Evolutionary conservation across 1,140 invertebrate species (phyloP), one percentile per base, ranked within the genome.

Genomic region (Macrobrachium nipponense): DNA sequence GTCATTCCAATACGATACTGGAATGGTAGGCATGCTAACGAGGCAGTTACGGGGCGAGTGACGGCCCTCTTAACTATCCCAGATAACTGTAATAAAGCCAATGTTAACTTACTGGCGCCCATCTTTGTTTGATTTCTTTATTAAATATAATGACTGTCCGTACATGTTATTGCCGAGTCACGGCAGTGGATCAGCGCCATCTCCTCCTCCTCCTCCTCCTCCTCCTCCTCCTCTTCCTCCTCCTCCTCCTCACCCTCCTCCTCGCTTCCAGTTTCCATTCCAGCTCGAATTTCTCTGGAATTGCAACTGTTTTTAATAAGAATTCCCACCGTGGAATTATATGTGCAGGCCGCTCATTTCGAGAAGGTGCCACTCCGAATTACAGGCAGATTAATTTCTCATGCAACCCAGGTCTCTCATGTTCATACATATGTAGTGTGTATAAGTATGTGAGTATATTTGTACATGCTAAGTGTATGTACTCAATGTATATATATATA

Each of bases 81-180:
- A 73, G 84, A 86, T 86, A 86, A 86, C 84, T 86, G 78, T 70
- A 86, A 86, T 86, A 86, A 86, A 86, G 77, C 59, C 83, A 43
- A 27, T 75, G 84, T 68, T 80, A 79, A 86, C 51, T 79, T 70
- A 78, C 84, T 72, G 73, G 23, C 51, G 23, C 73, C 58, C 18
- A 73, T 14, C n/a, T 15, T 27, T 80, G 75, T 86, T 86, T 86
- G 73, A 86, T 86, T 80, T 86, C 77, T 86, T 86, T 86, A 86
- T 86, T 77, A 86, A 86, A 86, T 86, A 85, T 72, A 73, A 86
- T 61, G 59, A 78, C 84, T n/a, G 59, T 61, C 14, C 64, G 14
- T 51, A 60, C 8, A 27, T 15, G 43, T 17, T 70, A 36, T 27
- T 27, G 64, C 36, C n/a, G 51, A 43, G 59, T 43, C 51, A 62